Conservation (phyloP, 2,797 vertebrate species). For the Alauda arvensis region DNA sequence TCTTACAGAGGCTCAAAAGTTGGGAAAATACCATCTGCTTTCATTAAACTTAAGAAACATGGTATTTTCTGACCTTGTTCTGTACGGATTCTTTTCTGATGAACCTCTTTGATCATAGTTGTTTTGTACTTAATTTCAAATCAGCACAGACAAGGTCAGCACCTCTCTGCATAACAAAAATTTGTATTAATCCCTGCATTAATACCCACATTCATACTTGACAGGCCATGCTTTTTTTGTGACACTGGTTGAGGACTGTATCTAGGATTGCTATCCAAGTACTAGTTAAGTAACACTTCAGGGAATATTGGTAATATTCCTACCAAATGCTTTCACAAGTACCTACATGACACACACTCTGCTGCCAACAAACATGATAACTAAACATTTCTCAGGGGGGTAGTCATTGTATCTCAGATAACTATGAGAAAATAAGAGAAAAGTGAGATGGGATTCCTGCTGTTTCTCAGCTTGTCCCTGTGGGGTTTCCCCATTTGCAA, state of each 20-base stretch:
- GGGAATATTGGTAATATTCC: background rate
- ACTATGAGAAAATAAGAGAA: background rate
- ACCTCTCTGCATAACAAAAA: background rate
- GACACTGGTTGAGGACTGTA: background rate
- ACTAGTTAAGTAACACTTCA: background rate
- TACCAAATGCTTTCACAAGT: background rate
- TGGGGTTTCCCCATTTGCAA: background rate
- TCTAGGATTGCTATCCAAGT: background rate
- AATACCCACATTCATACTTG: background rate
- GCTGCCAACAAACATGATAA: background rate
- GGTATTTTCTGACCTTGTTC: background rate
- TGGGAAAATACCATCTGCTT: conserved; percentile 11
- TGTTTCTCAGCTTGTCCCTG: background rate
- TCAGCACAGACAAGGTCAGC: background rate
- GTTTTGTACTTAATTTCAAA: background rate
- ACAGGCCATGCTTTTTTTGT: background rate
- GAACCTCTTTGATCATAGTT: background rate
- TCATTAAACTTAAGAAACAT: background rate
- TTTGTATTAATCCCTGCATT: background rate
- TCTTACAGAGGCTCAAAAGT: background rate
- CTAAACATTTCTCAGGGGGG: background rate
- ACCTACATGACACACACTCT: background rate
- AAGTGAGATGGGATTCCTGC: background rate
- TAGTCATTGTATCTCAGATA: background rate
- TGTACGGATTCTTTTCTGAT: background rate